These are phyloP conservation scores for Salvelinus alpinus DNA, from an alignment of 2,113 vertebrate species.

Conservation along the genomic window DNA sequence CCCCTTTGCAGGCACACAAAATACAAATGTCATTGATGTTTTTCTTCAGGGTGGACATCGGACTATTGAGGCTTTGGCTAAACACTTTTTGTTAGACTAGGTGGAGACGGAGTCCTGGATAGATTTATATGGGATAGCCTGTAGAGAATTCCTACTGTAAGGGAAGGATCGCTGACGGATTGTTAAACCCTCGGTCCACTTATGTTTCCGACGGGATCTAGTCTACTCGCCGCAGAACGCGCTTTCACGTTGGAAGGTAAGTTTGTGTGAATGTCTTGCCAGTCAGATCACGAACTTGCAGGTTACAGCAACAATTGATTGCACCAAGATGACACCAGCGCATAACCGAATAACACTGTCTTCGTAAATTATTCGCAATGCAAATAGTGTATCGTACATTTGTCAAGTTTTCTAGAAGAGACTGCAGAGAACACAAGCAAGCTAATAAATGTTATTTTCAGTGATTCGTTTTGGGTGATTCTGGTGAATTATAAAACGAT, in stretches of 20 bases:
- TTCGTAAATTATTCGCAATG: neutral
- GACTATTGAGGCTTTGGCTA: slow-evolving; percentile 12
- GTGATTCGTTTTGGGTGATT: too few relatives aligned
- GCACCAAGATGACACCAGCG: slow-evolving; percentile 50
- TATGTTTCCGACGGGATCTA: slow-evolving; percentile 17
- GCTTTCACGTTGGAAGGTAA: slow-evolving; percentile 56
- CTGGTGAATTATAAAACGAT: too few relatives aligned
- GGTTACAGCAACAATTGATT: slow-evolving; percentile 45
- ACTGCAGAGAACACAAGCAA: neutral
- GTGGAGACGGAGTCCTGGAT: neutral
- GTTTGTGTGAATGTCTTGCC: slow-evolving; percentile 32
- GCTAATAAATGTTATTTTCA: too few relatives aligned
- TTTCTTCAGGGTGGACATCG: neutral
- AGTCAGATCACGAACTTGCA: slow-evolving; percentile 63
- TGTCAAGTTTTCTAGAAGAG: neutral
- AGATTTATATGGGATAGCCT: neutral
- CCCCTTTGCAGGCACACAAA: neutral
- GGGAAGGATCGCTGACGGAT: slow-evolving; percentile 7
- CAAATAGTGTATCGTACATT: neutral
- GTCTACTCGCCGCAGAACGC: slow-evolving; percentile 21
- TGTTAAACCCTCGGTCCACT: neutral
- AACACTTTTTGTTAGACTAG: slow-evolving; percentile 16
- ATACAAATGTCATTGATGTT: neutral
- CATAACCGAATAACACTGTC: slow-evolving; percentile 9
- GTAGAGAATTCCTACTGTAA: neutral